phyloP scores from a whole-genome alignment of 1,140 invertebrate genomes.

The Macrobrachium nipponense region DNA sequence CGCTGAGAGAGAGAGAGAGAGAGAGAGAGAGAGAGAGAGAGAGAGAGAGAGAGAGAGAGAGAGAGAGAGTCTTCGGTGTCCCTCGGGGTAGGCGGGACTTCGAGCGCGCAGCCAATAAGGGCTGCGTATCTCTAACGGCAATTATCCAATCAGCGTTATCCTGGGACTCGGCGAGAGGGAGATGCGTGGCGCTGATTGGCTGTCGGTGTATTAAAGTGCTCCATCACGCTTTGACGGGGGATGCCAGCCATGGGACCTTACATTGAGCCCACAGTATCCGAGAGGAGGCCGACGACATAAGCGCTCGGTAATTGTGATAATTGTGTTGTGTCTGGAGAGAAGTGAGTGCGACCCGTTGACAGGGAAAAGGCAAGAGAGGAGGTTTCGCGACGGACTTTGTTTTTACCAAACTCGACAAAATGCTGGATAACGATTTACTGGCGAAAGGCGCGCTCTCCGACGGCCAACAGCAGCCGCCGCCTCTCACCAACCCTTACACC shows the following conservation, averaged over 20 bases:
- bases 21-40: background rate
- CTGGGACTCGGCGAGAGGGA: constrained; percentile 22
- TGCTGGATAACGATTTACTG: constrained; percentile 62
- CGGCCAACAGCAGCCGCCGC: constrained; percentile 51
- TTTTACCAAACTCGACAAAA: constrained; percentile 29
- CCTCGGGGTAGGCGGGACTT: constrained; percentile 29
- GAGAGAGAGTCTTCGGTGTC: constrained; percentile 11
- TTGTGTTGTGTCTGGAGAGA: constrained; percentile 41
- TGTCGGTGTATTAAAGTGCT: constrained; percentile 49
- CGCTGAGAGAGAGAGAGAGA: background rate
- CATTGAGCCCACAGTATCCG: constrained; percentile 42
- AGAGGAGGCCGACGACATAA: constrained; percentile 34
- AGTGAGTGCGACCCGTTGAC: background rate
- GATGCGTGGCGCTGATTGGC: constrained; percentile 50
- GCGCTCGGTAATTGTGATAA: constrained; percentile 48
- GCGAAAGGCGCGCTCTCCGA: constrained; percentile 56
- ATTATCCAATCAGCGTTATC: constrained; percentile 55
- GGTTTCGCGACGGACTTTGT: background rate
- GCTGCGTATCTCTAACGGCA: constrained; percentile 13
- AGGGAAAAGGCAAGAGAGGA: background rate
- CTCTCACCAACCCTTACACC: constrained; percentile 60
- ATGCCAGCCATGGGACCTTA: constrained; percentile 45
- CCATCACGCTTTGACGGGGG: constrained; percentile 52
- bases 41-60: background rate
- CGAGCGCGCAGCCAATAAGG: constrained; percentile 28